Evolutionary conservation across 2,113 vertebrate species (phyloP).

Genomic region (Oreochromis tanganicae): DNA sequence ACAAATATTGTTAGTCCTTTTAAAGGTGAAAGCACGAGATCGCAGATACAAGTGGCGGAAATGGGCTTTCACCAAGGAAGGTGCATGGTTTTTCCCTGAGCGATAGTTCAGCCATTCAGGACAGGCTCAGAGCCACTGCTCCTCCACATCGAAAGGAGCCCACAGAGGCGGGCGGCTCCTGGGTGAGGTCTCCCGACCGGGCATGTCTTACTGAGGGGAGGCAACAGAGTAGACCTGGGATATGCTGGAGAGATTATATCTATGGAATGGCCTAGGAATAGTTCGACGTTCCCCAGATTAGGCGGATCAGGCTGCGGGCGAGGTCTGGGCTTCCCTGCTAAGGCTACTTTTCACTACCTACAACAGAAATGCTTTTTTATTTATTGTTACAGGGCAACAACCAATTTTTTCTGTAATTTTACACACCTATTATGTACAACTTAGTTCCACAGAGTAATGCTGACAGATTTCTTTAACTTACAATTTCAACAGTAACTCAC

Average conservation of each 20-base stretch:
- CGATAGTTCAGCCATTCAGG: neutral
- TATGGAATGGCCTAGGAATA: neutral
- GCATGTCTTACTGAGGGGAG: neutral
- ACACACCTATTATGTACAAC: neutral
- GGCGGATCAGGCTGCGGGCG: neutral
- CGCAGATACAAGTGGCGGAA: fast-evolving
- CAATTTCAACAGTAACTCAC: neutral
- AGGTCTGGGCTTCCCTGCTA: neutral
- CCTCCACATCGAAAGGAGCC: neutral
- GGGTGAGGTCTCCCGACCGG: neutral
- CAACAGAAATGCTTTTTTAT: neutral
- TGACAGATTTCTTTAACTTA: neutral
- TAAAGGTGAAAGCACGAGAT: neutral
- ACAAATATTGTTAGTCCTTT: neutral
- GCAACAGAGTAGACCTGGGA: neutral
- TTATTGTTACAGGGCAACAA: neutral
- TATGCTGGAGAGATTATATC: neutral
- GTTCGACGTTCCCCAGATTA: neutral
- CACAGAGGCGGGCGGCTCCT: neutral
- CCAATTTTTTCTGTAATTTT: neutral
- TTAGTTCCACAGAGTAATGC: neutral
- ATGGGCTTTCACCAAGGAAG: neutral
- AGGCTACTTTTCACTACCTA: neutral
- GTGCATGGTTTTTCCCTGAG: neutral
- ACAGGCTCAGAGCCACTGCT: neutral